Evolutionary conservation across 1,140 invertebrate species (phyloP), one percentile per base, ranked within the genome.

Genomic region (Conus betulinus): DNA sequence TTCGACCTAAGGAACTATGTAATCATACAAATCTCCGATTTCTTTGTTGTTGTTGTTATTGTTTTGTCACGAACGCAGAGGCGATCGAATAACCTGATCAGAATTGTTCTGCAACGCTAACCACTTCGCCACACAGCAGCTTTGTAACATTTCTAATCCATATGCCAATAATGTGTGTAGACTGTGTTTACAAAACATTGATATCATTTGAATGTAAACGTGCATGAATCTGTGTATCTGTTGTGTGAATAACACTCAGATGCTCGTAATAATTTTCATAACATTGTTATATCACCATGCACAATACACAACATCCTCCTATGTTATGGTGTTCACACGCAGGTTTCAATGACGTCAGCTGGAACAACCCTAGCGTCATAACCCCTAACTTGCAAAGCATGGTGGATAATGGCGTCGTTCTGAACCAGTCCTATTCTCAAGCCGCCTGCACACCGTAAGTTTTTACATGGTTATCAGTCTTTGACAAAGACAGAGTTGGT

Each of bases 301-400:
- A n/a, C 13, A 71, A 71, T 1, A 71, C 67, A 7, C 1, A 13
- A n/a, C 6, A 6, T n/a, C 23, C 13, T 23, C 15, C 6, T 20
- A 20, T 23, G 67, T n/a, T 71, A 52, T 23, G n/a, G 23, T 87
- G 71, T 87, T 10, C 17, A 67, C 51, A 84, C 88, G n/a, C 55
- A 91, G 92, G 92, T 17, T 93, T 88, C 89, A 90, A 92, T 86
- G 92, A 93, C 82, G 90, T 93, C 13, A 89, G 92, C 39, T 93
- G 89, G 89, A 87, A 88, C 84, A 93, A 93, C 67, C 84, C 83
- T 27, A 78, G 87, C 53, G 87, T 91, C 3, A 85, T 79, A 51
- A 91, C 91, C 17, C 92, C 92, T 13, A 92, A 87, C 25, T 84
- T 93, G 17, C 83, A 89, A 57, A 23, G 8, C 23, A 84, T 93